phyloP scores from a whole-genome alignment of 2,888 invertebrate species.

The Patella caerulea region DNA sequence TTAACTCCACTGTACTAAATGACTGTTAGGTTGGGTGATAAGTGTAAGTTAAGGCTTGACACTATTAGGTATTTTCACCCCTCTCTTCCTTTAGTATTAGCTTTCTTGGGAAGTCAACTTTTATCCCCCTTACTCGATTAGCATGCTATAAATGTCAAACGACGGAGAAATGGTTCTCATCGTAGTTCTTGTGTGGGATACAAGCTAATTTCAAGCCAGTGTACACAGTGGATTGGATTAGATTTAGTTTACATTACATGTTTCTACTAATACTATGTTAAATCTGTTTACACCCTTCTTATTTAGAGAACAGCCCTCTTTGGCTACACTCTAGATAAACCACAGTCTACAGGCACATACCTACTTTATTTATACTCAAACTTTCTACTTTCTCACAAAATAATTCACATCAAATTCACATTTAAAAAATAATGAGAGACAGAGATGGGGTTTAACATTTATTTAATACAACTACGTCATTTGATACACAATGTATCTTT shows the following conservation, averaged over 20 bases:
- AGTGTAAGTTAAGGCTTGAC: conserved; percentile 9
- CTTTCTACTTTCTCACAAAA: too few species aligned
- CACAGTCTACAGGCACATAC: not conserved
- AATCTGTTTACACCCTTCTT: conserved; percentile 29
- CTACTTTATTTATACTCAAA: too few species aligned
- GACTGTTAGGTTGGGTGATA: not conserved
- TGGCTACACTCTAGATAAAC: conserved; percentile 1
- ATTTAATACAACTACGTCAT: too few species aligned
- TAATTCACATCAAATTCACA: too few species aligned
- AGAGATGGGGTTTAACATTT: too few species aligned
- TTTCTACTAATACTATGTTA: conserved; percentile 24
- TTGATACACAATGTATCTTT: too few species aligned
- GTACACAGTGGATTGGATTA: conserved; percentile 23
- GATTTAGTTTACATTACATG: conserved; percentile 21
- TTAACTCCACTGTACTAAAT: not conserved
- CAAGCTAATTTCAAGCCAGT: conserved; percentile 21
- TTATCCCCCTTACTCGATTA: conserved; percentile 12
- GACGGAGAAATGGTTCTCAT: not conserved
- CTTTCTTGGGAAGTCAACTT: conserved; percentile 20
- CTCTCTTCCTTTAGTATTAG: conserved; percentile 8
- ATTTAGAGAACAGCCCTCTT: conserved; percentile 25
- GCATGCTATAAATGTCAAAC: conserved; percentile 22
- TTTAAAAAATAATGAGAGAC: too few species aligned
- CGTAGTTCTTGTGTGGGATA: conserved; percentile 17
- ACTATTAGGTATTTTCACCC: conserved; percentile 1